These are phyloP conservation scores for Tipula lateralis DNA, from an alignment of 2,888 invertebrate genomes.

Conservation along the genomic window DNA sequence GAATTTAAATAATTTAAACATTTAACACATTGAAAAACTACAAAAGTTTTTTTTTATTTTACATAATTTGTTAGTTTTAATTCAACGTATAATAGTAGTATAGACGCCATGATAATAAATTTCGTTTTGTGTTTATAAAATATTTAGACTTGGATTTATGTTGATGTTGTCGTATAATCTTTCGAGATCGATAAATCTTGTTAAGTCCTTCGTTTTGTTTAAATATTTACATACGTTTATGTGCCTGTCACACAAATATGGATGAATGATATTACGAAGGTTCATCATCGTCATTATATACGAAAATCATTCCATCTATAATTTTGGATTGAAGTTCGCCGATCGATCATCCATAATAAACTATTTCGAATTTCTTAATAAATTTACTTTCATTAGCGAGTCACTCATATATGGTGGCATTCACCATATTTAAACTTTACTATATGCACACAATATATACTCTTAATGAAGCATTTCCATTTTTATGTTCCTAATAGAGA, in stretches of 20 bases:
- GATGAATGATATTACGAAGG: not conserved
- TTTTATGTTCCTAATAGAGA: not conserved
- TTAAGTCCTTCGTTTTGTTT: not conserved
- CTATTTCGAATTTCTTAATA: not conserved
- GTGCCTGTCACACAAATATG: not conserved
- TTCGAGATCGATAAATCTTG: not conserved
- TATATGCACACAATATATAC: too few relatives aligned
- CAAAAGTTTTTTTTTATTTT: not conserved
- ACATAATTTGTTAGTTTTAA: slow-evolving; percentile 19
- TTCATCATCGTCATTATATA: not conserved
- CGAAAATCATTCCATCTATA: not conserved
- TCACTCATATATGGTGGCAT: not conserved
- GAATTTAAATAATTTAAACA: slow-evolving; percentile 19
- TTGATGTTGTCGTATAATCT: not conserved
- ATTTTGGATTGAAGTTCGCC: not conserved
- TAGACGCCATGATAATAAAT: not conserved
- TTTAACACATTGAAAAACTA: slow-evolving; percentile 9
- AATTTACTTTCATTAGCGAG: not conserved
- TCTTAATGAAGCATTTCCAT: not conserved
- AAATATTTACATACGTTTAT: not conserved
- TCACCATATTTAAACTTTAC: not conserved
- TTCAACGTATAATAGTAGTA: not conserved
- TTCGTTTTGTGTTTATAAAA: not conserved
- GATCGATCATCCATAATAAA: too few relatives aligned
- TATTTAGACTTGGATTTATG: not conserved